Percentiles rank a stretch among this genome's conserved stretches.
Evolutionary conservation across 2,888 invertebrate genomes (phyloP).

Genomic region (Drosophila aldrichi): DNA sequence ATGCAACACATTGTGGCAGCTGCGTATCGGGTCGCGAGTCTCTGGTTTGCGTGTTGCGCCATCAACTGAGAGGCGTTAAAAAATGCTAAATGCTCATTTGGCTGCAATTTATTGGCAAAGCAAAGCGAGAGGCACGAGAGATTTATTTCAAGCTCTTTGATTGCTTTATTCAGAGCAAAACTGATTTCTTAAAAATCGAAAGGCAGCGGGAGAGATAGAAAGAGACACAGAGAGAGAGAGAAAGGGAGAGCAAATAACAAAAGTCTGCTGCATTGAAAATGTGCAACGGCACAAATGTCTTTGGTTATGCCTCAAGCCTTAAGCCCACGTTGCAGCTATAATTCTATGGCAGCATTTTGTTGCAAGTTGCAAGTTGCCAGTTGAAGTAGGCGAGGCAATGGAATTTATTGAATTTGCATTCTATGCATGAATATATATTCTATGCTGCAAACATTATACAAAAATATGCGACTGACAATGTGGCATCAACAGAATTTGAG

Average conservation of each 20-base stretch:
- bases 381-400: conserved; percentile 30
- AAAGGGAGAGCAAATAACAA: conserved; percentile 38
- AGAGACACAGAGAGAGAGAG: no score
- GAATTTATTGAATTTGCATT: conserved; percentile 43
- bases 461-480: neutral
- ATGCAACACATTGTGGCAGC: conserved; percentile 34
- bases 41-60: conserved; percentile 64
- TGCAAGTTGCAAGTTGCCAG: conserved; percentile 7
- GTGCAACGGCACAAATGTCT: conserved; percentile 44
- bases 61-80: conserved; percentile 70
- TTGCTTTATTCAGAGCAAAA: neutral
- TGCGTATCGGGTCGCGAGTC: conserved; percentile 7
- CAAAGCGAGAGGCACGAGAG: conserved; percentile 1
- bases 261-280: conserved; percentile 58
- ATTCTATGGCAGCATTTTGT: conserved; percentile 22
- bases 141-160: conserved; percentile 5
- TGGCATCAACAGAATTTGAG: conserved; percentile 1
- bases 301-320: conserved; percentile 31
- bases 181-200: conserved; percentile 7
- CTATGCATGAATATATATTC: neutral
- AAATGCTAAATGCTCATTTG: conserved; percentile 74
- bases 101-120: conserved; percentile 64
- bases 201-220: no score
- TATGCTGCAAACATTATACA: neutral
- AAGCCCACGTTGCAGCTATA: conserved; percentile 33